Evolutionary conservation across 2,797 vertebrate species (phyloP).

Genomic region (Rhabdomys pumilio): DNA sequence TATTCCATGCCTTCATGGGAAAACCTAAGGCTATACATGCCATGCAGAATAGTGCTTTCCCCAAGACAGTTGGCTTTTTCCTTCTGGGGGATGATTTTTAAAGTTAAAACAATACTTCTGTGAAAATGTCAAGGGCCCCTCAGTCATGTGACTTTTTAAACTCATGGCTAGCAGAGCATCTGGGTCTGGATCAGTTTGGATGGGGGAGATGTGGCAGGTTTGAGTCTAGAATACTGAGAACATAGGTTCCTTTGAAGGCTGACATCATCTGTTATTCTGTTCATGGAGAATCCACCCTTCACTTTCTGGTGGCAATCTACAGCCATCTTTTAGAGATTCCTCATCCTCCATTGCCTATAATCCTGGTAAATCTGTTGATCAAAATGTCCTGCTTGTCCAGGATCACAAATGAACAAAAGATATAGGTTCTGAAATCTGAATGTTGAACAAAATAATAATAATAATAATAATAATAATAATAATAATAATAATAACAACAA

Average conservation of each 20-base stretch:
- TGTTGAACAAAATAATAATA: background rate
- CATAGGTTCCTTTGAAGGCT: slow-evolving; percentile 17
- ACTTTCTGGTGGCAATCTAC: background rate
- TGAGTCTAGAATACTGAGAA: background rate
- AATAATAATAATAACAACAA: too few species aligned
- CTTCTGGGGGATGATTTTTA: slow-evolving; percentile 25
- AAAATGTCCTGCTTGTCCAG: background rate
- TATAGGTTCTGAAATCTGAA: slow-evolving; percentile 37
- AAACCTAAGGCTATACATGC: slow-evolving; percentile 16
- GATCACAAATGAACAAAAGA: background rate
- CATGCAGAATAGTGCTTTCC: background rate
- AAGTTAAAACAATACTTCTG: slow-evolving; percentile 1
- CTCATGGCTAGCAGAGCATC: background rate
- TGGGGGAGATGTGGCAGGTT: background rate
- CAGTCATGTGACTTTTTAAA: background rate
- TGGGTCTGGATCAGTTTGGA: background rate
- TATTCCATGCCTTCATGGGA: slow-evolving; percentile 33
- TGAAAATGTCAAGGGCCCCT: background rate
- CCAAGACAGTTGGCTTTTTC: background rate
- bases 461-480: background rate
- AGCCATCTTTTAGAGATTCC: background rate
- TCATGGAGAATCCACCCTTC: background rate
- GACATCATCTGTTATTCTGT: background rate
- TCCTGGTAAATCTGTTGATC: background rate
- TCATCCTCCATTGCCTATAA: background rate